A percentile compares a stretch with the other conserved stretches of the same genome.
These are phyloP conservation scores for Tetragonisca angustula DNA, from an alignment of 2,888 invertebrate genomes.

Conservation along the genomic window DNA sequence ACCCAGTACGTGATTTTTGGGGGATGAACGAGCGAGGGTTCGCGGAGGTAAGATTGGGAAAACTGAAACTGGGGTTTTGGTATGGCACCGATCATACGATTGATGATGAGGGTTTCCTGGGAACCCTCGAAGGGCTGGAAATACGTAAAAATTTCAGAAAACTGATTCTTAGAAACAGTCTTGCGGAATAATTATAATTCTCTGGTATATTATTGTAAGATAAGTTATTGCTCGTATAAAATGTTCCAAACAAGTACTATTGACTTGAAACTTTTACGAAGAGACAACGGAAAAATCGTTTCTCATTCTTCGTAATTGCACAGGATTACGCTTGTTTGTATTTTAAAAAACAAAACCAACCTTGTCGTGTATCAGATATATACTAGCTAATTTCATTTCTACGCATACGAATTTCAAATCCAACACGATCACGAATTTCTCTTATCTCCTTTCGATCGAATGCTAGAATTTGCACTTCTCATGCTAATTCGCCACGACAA, in stretches of 20 bases:
- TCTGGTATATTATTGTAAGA: too few relatives aligned
- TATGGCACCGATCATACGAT: not conserved
- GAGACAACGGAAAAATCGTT: too few relatives aligned
- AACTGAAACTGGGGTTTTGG: not conserved
- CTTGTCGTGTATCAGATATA: not conserved
- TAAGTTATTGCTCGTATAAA: too few relatives aligned
- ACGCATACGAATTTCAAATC: not conserved
- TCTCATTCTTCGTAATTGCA: not conserved
- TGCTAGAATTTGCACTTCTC: too few relatives aligned
- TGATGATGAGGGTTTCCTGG: not conserved
- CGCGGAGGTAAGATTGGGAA: not conserved
- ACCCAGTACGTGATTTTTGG: not conserved
- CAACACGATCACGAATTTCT: not conserved
- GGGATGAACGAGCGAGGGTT: not conserved
- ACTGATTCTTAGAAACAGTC: not conserved
- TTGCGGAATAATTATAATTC: not conserved
- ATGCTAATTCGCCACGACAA: not conserved
- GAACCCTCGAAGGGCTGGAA: too few relatives aligned
- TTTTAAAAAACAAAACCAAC: not conserved
- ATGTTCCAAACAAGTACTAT: too few relatives aligned
- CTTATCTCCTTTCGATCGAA: not conserved
- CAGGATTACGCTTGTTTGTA: not conserved
- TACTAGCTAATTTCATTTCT: not conserved
- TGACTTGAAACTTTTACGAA: not conserved
- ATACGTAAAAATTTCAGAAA: not conserved